These are phyloP conservation scores for Phocoena phocoena DNA, from an alignment of 2,113 vertebrate species.

Conservation along the genomic window DNA sequence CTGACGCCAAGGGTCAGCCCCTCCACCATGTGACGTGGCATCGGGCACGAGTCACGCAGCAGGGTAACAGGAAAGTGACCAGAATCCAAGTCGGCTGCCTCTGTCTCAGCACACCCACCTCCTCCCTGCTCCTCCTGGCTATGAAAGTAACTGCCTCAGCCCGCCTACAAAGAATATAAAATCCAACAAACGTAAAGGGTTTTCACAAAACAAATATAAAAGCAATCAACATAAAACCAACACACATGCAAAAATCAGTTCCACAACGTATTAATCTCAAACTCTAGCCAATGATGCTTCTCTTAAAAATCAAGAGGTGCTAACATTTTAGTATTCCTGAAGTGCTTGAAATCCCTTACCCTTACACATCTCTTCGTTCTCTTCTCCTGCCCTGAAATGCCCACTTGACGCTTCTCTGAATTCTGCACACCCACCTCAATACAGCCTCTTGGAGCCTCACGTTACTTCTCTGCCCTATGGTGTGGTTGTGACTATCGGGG, in stretches of 20 bases:
- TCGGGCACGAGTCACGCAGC: not conserved
- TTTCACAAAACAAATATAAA: not conserved
- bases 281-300: not conserved
- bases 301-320: not conserved
- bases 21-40: too few species aligned
- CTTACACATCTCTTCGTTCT: not conserved
- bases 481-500: not conserved
- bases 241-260: not conserved
- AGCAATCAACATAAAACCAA: not conserved
- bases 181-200: not conserved
- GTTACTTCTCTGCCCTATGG: not conserved
- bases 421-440: not conserved
- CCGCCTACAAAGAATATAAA: not conserved
- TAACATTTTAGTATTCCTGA: not conserved
- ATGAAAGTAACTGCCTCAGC: not conserved
- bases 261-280: not conserved
- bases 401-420: not conserved
- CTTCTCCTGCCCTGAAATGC: not conserved
- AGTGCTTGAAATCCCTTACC: not conserved
- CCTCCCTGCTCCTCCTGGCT: not conserved
- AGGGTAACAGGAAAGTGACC: not conserved
- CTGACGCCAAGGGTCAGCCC: accelerated
- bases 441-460: not conserved
- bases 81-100: accelerated
- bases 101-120: not conserved